These are phyloP conservation scores for Chamaetylas fuelleborni DNA, from an alignment of 2,113 vertebrate genomes.

Conservation along the genomic window DNA sequence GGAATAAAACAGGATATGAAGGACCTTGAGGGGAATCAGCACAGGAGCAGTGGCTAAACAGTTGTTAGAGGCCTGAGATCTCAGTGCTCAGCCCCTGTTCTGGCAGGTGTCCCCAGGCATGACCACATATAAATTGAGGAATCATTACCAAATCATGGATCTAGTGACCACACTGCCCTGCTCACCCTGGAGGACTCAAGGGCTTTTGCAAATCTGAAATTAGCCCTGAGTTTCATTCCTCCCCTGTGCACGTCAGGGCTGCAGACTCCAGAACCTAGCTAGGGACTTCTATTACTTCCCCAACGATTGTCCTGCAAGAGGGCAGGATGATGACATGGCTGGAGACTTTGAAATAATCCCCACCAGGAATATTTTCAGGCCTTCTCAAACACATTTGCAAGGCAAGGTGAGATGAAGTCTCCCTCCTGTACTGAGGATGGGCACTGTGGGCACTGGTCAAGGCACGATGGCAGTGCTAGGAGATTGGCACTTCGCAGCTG, in stretches of 20 bases:
- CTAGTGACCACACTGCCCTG: background rate
- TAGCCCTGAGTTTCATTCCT: background rate
- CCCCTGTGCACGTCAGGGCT: rapidly evolving
- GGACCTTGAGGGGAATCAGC: background rate
- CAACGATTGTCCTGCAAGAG: background rate
- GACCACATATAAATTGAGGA: rapidly evolving
- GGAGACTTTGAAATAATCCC: background rate
- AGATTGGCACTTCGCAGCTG: background rate
- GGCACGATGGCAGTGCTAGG: rapidly evolving
- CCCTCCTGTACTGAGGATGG: rapidly evolving
- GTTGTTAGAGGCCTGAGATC: background rate
- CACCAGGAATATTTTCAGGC: background rate
- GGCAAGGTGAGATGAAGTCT: background rate
- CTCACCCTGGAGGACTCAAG: background rate
- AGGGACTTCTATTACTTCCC: background rate
- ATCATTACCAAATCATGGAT: background rate
- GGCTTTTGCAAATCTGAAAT: background rate
- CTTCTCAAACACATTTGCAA: background rate
- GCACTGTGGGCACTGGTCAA: rapidly evolving
- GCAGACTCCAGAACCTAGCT: background rate
- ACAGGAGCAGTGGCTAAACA: background rate
- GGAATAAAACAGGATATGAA: background rate
- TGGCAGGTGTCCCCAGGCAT: background rate
- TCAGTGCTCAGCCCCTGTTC: rapidly evolving
- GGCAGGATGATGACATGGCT: background rate